Base-by-base conservation (phyloP, 1,140 invertebrate genomes). In the Drosophila suzukii region DNA sequence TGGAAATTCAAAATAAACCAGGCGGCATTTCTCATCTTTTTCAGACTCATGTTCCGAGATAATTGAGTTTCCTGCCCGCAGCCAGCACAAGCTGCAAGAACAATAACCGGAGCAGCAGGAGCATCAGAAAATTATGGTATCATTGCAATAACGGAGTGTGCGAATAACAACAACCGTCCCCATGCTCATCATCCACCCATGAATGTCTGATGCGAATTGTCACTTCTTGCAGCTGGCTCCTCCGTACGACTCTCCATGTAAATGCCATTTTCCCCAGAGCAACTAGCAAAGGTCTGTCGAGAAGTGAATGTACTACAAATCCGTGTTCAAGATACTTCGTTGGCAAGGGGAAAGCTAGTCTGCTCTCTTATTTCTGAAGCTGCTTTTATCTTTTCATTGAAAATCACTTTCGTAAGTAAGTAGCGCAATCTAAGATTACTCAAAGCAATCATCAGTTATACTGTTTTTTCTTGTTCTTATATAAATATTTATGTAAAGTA, bases 191-290 rank as follows among this genome's bases (percentile, higher is more conserved):
- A 24, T 46, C 63, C 47, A 44, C 41, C 76, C 56, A 80, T 84
- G 77, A 80, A 76, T 84, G 66, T 60, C 58, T 80, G 75, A 83
- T 83, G 81, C 51, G 81, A 79, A 79, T 78, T 79, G 75, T 66
- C 75, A 54, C 55, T 83, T 70, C 56, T 17, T 62, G 51, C 50
- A 41, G 49, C 36, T 70, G 38, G 13, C 39, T 39, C 47, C 27
- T 6, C 30, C 13, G 49, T 15, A 5, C 24, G 27, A 15, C 13
- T 57, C 27, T 38, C 4, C n/a, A 3, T 17, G 32, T 36, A 17
- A 53, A 53, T 34, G 32, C 50, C 34, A 49, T 49, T 57, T 68
- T 39, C 34, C 34, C 15, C 5, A 20, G n/a, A 27, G 27, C 66
- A 46, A 61, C 59, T 49, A 77, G 54, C 49, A 63, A 58, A 46